Conservation (phyloP, 2,797 vertebrate species). For the Chloroceryle inda region DNA sequence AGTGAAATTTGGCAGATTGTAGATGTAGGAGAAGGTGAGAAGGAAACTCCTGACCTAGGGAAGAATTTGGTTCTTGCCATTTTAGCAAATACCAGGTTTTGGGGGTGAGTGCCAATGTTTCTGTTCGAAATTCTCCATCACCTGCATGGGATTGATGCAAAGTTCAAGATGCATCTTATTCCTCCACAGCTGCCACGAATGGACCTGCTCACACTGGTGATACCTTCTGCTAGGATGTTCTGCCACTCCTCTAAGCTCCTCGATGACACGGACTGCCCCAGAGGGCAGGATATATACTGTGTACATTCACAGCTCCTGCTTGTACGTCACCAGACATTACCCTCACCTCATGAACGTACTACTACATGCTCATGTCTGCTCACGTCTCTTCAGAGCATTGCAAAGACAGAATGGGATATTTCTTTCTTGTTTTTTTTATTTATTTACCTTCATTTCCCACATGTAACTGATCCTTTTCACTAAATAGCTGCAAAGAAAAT, state of each 20-base stretch:
- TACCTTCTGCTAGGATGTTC: not conserved
- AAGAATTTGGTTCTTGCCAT: not conserved
- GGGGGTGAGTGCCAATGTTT: not conserved
- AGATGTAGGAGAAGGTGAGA: not conserved
- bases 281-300: not conserved
- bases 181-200: not conserved
- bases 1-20: not conserved
- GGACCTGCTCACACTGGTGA: not conserved
- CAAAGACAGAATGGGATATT: not conserved
- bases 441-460: not conserved
- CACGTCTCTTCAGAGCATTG: accelerated
- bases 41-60: not conserved
- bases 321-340: not conserved
- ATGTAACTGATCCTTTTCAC: not conserved
- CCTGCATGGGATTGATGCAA: not conserved
- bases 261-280: not conserved
- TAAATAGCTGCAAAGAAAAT: not conserved
- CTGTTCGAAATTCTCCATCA: not conserved
- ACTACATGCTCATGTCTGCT: not conserved
- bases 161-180: not conserved
- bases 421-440: not conserved
- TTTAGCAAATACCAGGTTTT: not conserved
- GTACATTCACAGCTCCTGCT: not conserved
- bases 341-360: not conserved
- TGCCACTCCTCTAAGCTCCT: not conserved